Evolutionary conservation across 1,140 invertebrate genomes (phyloP).

Genomic region (Phymorhynchus buccinoides): DNA sequence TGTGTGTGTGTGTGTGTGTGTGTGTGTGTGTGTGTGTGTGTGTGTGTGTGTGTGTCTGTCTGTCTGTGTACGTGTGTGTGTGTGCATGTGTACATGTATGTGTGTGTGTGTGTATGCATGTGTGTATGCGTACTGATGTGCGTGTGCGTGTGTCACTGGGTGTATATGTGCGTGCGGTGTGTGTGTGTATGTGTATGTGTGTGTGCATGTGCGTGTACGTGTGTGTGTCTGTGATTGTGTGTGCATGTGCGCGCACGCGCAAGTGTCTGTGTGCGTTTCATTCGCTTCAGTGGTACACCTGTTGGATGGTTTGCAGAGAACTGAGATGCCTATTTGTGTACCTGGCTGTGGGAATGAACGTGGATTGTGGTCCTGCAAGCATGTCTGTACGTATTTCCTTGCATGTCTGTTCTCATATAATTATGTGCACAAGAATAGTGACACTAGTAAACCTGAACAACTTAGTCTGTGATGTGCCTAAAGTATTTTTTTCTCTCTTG

Average conservation of each 20-base stretch:
- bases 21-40: conserved; percentile 18
- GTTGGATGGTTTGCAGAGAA: not conserved
- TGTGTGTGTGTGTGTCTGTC: not conserved
- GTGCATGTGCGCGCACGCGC: not conserved
- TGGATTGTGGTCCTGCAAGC: too few species aligned
- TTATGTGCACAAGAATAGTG: too few species aligned
- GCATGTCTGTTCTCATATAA: too few species aligned
- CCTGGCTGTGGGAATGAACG: too few species aligned
- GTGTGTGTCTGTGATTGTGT: not conserved
- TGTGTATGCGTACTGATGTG: not conserved
- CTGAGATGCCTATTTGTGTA: not conserved
- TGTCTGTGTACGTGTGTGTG: not conserved
- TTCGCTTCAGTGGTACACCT: not conserved
- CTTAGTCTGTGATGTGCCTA: too few species aligned
- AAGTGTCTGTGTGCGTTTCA: not conserved
- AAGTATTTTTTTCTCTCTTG: too few species aligned
- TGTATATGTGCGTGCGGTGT: not conserved
- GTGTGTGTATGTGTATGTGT: not conserved
- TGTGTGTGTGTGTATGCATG: too few species aligned
- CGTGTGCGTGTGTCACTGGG: not conserved
- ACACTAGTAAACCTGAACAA: too few species aligned
- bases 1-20: conserved; percentile 21
- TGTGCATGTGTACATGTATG: not conserved
- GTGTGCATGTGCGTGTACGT: not conserved
- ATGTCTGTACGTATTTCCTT: too few species aligned